These are phyloP conservation scores for rabbit (Oryctolagus cuniculus) DNA, from an alignment of 2,113 vertebrate genomes.

Conservation along the genomic window mOryCun1.1 NC_091445.1:1452001-1452500, in stretches of 20 bases:
- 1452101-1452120: not conserved
- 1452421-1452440: not conserved
- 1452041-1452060: not conserved
- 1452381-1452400: not conserved
- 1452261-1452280: conserved; percentile 66
- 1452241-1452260: not conserved
- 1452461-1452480: not conserved
- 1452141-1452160: not conserved
- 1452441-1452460: conserved; percentile 6
- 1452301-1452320: not conserved
- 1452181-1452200: conserved; percentile 36
- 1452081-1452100: conserved; percentile 9
- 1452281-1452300: not conserved
- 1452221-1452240: not conserved
- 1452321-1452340: conserved; percentile 66
- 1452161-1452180: not conserved
- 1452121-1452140: not conserved
- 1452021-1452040: conserved; percentile 58
- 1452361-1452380: not conserved
- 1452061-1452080: not conserved
- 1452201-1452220: not conserved
- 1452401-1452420: not conserved
- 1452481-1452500: not conserved
- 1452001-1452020: conserved; percentile 57
- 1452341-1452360: not conserved